phyloP scores from a whole-genome alignment of 1,140 invertebrate genomes.

The Lepidurus apus region DNA sequence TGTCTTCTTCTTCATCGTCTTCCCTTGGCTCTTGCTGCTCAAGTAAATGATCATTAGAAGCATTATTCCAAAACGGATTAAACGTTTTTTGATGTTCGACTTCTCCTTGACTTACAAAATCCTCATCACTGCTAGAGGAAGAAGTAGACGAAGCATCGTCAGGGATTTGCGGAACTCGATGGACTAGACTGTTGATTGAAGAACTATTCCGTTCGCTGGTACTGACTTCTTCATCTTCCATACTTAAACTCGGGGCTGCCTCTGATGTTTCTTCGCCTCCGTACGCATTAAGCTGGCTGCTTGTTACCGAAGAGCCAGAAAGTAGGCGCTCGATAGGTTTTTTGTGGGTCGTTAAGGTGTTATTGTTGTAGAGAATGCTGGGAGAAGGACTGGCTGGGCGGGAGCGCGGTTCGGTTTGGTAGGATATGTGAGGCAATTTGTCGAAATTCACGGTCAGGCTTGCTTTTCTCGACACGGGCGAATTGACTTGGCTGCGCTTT shows the following conservation, averaged over 20 bases:
- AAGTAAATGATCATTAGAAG: neutral
- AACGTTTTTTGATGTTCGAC: neutral
- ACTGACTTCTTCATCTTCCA: neutral
- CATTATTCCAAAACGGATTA: neutral
- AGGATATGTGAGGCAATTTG: conserved; percentile 24
- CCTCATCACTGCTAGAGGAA: neutral
- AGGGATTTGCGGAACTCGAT: neutral
- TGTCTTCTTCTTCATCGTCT: neutral
- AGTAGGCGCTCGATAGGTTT: neutral
- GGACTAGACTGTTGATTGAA: neutral
- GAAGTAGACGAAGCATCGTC: neutral
- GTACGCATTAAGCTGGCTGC: conserved; percentile 28
- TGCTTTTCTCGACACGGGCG: neutral
- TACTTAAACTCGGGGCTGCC: neutral
- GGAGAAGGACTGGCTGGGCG: conserved; percentile 30
- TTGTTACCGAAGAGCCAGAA: conserved; percentile 22
- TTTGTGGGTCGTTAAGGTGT: neutral
- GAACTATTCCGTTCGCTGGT: neutral
- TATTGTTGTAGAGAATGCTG: neutral
- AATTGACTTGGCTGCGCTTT: neutral
- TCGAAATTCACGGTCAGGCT: neutral
- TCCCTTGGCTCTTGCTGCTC: neutral
- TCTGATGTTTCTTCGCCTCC: neutral
- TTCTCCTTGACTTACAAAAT: neutral
- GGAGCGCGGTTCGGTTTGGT: conserved; percentile 31